A percentile compares a stretch with the other conserved stretches of the same genome.
These are phyloP conservation scores for Plebejus argus DNA, from an alignment of 2,888 invertebrate genomes.

Conservation along the genomic window DNA sequence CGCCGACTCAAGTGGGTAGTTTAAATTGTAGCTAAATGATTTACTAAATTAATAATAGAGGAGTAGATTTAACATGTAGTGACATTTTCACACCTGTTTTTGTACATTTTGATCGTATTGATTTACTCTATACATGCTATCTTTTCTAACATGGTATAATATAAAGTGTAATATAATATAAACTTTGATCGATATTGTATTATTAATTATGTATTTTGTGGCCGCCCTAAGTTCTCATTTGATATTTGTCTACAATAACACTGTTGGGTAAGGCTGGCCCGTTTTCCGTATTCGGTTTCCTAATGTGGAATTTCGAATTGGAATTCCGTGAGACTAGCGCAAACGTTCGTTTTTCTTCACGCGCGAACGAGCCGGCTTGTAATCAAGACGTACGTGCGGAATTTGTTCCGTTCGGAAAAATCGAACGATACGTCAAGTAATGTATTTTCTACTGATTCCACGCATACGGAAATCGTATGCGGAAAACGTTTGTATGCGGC, in stretches of 20 bases:
- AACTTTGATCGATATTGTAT: neutral
- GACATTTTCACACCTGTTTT: neutral
- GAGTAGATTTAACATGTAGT: conserved; percentile 11
- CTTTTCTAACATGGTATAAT: neutral
- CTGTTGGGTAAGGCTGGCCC: no score
- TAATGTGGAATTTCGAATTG: no score
- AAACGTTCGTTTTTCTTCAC: no score
- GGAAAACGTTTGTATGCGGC: neutral
- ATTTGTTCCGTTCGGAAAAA: no score
- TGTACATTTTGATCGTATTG: neutral
- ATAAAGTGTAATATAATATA: no score
- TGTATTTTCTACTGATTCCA: no score
- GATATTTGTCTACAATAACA: neutral
- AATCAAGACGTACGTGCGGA: no score
- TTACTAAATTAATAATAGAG: conserved; percentile 31
- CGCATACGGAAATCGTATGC: no score
- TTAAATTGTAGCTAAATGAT: conserved; percentile 18
- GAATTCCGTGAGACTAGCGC: no score
- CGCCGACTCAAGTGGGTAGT: conserved; percentile 6
- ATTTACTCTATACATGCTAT: neutral
- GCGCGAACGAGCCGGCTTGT: no score
- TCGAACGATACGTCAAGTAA: no score
- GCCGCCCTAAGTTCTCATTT: neutral
- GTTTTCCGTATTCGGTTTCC: no score
- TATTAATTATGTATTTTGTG: neutral